Evolutionary conservation across 2,113 vertebrate species (phyloP).

Genomic region (Ramphastos sulfuratus): DNA sequence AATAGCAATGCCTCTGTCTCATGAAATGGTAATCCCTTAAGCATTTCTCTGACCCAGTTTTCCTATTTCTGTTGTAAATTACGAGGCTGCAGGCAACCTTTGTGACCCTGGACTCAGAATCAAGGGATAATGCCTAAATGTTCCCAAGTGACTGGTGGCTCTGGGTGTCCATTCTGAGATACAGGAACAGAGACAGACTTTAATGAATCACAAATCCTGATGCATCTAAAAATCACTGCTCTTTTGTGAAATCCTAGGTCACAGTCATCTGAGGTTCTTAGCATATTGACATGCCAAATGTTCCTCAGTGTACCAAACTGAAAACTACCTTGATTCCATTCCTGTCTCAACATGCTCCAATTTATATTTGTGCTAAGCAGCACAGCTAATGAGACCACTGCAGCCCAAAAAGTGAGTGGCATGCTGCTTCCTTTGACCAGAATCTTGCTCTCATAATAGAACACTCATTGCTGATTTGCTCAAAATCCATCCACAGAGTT

Average conservation of each 20-base stretch:
- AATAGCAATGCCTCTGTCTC: neutral
- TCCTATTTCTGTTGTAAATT: slow-evolving; percentile 2
- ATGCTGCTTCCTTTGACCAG: neutral
- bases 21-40: neutral
- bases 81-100: neutral
- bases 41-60: slow-evolving; percentile 22
- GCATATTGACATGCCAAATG: neutral
- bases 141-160: neutral
- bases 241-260: neutral
- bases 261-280: neutral
- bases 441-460: neutral
- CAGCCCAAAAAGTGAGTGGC: neutral
- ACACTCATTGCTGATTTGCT: neutral
- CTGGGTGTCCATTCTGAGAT: neutral
- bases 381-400: fast-evolving
- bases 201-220: neutral
- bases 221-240: neutral
- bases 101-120: neutral
- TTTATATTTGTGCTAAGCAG: neutral
- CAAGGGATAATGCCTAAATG: neutral
- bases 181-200: neutral
- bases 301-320: neutral
- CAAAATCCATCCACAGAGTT: neutral
- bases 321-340: neutral
- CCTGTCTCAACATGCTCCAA: neutral